Evolutionary conservation across 1,140 invertebrate species (phyloP), one percentile per base, ranked within the genome.

Genomic region (Aphis craccivora): DNA sequence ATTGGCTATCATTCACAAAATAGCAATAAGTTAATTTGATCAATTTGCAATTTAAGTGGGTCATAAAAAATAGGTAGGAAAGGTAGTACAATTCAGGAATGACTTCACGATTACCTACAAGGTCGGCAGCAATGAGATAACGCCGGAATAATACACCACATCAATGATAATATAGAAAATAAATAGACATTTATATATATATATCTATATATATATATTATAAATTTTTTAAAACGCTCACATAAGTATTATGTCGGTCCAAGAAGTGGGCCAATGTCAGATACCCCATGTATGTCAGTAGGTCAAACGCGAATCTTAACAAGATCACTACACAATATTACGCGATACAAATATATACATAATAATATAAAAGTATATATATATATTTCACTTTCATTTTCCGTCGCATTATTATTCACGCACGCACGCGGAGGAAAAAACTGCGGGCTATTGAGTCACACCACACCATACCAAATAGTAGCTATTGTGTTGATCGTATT

Each of bases 231-330:
- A 55, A 53, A 53, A 93, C 91, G 35, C 91, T 84, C 45, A 43
- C 91, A n/a, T 84, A 51, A 93, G 76, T 86, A 84, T 53, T 93
- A 93, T 84, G 81, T 53, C 51, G 91, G 51, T 55, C 40, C 48
- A 11, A 84, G 35, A 93, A 93, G 48, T 83, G 76, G 91, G 91
- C 91, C 91, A 93, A 93, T 93, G 91, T 93, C 91, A 93, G 91
- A 55, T 14, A 83, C 43, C 2, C 9, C 23, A 93, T 86, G 81
- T 93, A 22, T 93, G 91, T 93, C 91, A 93, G 91, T 93, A 93
- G 91, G 91, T 86, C 91, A 23, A 91, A 84, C 91, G 91, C 91
- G 81, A 93, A 93, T 93, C 91, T 93, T 93, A 93, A 93, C 91
- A 86, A 93, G 91, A 93, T 93, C 91, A 84, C 91, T 40, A 37